Base-by-base conservation (phyloP, 2,797 vertebrate genomes). In the Eulemur mongoz region DNA sequence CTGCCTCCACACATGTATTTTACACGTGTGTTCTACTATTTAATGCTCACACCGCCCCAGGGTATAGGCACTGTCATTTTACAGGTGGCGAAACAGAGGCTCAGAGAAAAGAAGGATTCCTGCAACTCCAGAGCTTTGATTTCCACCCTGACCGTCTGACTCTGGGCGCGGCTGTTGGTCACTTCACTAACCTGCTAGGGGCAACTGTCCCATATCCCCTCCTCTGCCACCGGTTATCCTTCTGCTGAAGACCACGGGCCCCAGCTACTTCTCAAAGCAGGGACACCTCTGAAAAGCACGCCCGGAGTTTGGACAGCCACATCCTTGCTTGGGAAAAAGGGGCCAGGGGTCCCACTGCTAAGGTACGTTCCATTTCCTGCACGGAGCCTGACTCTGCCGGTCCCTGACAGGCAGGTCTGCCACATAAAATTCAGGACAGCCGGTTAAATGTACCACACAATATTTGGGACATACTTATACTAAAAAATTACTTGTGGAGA, bases 351-450 rank as follows among this genome's bases (percentile, higher is more conserved):
- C 50, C 75, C 23, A 2, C 63, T 78, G 87, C 85, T 83, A 69
- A 95, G 78, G 80, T 75, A 73, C 7, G 76, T 12, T 93, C 80
- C 45, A 73, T 86, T 94, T 78, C 93, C 83, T 23, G 9, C 0
- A 27, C 43, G 38, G 59, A 0, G 86, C 38, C 70, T 84, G 84
- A 88, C 81, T 92, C 73, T 0, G 85, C 90, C 61, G 38, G 25
- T 27, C 67, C 79, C 65, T 23, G 23, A n/a, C 35, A 67, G 54
- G n/a, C 8, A 22, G 30, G 52, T 67, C 27, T 52, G 20, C 54
- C 70, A 54, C 45, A 35, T 30, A 7, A 63, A 69, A 57, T 4
- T 59, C 5, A 38, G 65, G 23, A 63, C 35, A 59, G 11, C 48
- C 6, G 11, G 35, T 17, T 75, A 52, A 79, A 85, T 14, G 30